Percentiles rank a stretch among this genome's conserved stretches.
Conservation (phyloP, 1,140 invertebrate species). For the Formica selysi region DNA sequence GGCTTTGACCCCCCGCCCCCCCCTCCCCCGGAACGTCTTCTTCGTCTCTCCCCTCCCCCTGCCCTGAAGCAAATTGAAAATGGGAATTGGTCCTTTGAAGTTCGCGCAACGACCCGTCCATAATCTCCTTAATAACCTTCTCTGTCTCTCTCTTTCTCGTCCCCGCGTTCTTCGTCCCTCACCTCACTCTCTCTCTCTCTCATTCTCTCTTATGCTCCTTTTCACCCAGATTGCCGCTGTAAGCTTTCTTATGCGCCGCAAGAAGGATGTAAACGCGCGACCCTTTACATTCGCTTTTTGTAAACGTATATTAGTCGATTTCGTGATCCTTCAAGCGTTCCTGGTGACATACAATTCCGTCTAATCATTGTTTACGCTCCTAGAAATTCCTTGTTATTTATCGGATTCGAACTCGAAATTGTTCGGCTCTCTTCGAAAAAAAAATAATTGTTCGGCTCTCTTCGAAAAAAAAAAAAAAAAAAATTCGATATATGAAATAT, state of each 20-base stretch:
- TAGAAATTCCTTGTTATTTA: neutral
- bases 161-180: neutral
- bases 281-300: slow-evolving; percentile 22
- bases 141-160: slow-evolving; percentile 60
- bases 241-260: slow-evolving; percentile 34
- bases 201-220: neutral
- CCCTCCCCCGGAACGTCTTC: slow-evolving; percentile 7
- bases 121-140: slow-evolving; percentile 83
- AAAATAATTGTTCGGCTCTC: neutral
- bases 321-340: neutral
- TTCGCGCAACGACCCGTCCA: slow-evolving; percentile 79
- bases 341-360: neutral
- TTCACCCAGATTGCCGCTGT: slow-evolving; percentile 17
- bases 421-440: neutral
- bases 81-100: slow-evolving; percentile 85
- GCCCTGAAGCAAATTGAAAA: slow-evolving; percentile 82
- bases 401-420: neutral
- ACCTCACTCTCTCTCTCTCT: slow-evolving; percentile 56
- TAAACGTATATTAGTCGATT: slow-evolving; percentile 28
- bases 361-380: neutral
- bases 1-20: slow-evolving; percentile 67
- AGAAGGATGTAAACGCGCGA: slow-evolving; percentile 26
- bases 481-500: neutral
- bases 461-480: neutral
- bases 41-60: neutral